Evolutionary conservation across 2,113 vertebrate species (phyloP).

Genomic region (Hemichromis elongatus): DNA sequence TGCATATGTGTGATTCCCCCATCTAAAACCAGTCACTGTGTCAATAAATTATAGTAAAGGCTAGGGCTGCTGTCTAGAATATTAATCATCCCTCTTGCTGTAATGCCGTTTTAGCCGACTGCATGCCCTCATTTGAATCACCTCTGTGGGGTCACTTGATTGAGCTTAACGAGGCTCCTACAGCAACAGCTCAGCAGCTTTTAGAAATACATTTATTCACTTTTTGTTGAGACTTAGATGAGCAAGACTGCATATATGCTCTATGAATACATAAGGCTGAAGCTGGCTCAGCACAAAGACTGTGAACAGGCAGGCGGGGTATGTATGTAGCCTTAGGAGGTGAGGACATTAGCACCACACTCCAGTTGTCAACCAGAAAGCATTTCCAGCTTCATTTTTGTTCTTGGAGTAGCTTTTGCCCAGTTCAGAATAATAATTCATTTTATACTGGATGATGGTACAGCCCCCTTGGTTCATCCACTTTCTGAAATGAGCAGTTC

Average conservation of each 20-base stretch:
- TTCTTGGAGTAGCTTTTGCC: background rate
- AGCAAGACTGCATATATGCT: background rate
- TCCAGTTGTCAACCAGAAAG: background rate
- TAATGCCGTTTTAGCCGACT: background rate
- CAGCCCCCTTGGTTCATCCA: background rate
- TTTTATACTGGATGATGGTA: background rate
- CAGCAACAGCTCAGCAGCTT: background rate
- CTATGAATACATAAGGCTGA: background rate
- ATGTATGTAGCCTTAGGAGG: background rate
- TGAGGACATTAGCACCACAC: background rate
- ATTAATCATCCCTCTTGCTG: conserved; percentile 25
- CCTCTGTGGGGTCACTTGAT: background rate
- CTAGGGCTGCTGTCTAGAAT: conserved; percentile 39
- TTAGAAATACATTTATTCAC: background rate
- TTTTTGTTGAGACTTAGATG: background rate
- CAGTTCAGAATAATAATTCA: background rate
- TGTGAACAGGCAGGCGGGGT: too few relatives aligned
- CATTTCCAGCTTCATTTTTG: background rate
- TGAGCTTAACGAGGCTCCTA: background rate
- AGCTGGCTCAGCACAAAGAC: background rate
- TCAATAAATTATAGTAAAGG: conserved; percentile 53
- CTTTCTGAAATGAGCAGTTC: background rate
- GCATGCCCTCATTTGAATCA: background rate
- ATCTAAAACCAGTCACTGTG: conserved; percentile 51
- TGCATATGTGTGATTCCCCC: conserved; percentile 47